Conservation (phyloP, 2,113 vertebrate species). For the rat (Rattus norvegicus) region GRCr8 NC_086030.1:12341001-12341500, state of each 20-base stretch:
- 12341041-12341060: background rate
- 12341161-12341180: background rate
- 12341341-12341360: background rate
- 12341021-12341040: background rate
- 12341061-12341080: background rate
- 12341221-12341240: background rate
- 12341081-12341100: background rate
- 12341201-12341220: background rate
- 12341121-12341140: background rate
- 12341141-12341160: background rate
- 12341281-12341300: background rate
- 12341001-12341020: slow-evolving; percentile 3
- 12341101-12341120: background rate
- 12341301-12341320: background rate
- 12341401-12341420: background rate
- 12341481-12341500: background rate
- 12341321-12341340: background rate
- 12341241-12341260: background rate
- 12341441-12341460: background rate
- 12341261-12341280: background rate
- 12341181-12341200: background rate
- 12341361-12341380: background rate
- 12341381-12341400: too few relatives aligned
- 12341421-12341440: background rate
- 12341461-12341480: background rate